Conservation (phyloP, 2,888 invertebrate genomes). For the Craniophora ligustri region DNA sequence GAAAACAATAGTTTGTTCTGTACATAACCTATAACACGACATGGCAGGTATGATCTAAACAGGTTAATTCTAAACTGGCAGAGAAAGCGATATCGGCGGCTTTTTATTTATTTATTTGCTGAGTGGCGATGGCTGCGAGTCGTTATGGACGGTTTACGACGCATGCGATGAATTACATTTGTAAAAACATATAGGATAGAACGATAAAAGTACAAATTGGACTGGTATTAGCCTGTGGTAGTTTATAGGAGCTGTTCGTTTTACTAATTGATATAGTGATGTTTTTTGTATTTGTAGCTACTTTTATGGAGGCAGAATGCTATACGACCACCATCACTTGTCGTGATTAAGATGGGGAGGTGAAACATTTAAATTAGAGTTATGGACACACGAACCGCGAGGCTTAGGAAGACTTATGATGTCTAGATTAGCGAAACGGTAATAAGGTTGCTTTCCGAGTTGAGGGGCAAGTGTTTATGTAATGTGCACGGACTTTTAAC, state of each 20-base stretch:
- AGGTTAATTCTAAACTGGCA: slow-evolving; percentile 45
- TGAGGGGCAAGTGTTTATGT: no score
- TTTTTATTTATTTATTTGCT: slow-evolving; percentile 55
- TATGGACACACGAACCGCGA: no score
- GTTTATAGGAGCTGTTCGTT: background rate
- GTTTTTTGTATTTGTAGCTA: background rate
- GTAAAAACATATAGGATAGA: slow-evolving; percentile 7
- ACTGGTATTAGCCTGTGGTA: background rate
- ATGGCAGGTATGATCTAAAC: slow-evolving; percentile 25
- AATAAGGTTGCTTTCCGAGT: no score
- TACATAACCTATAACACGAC: slow-evolving; percentile 52
- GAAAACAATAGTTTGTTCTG: slow-evolving; percentile 9
- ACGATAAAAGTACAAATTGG: slow-evolving; percentile 5
- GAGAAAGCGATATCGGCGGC: slow-evolving; percentile 57
- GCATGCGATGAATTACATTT: slow-evolving; percentile 14
- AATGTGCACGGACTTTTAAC: no score
- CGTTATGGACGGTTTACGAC: slow-evolving; percentile 22
- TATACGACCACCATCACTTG: slow-evolving; percentile 2
- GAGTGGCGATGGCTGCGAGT: slow-evolving; percentile 28
- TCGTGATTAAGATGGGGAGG: background rate
- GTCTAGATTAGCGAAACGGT: no score
- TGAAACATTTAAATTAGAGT: no score
- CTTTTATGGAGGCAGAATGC: no score
- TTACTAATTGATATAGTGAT: background rate
- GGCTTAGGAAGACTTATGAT: no score